A percentile compares a stretch with the other conserved stretches of the same genome.
Conservation (phyloP, 1,140 invertebrate species). For the Myzus persicae region DNA sequence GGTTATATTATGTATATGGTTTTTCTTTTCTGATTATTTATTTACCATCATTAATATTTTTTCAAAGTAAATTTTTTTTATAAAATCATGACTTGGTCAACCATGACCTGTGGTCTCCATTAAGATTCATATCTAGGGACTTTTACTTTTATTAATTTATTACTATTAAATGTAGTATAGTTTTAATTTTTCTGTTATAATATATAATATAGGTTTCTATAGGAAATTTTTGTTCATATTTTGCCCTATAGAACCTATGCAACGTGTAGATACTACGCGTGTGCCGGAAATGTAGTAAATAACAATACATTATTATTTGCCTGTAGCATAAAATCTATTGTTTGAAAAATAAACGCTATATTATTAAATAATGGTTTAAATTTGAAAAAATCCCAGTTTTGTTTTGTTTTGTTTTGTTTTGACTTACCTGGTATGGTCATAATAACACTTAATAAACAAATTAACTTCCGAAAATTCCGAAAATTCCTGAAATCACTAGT, state of each 20-base stretch:
- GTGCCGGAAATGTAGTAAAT: constrained; percentile 28
- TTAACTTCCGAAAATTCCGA: neutral
- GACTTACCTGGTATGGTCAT: neutral
- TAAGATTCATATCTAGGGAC: neutral
- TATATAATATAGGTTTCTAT: constrained; percentile 29
- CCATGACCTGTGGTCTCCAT: constrained; percentile 29
- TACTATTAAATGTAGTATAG: neutral
- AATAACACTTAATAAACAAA: neutral
- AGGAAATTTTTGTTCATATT: constrained; percentile 40
- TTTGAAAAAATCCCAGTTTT: neutral
- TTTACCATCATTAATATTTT: constrained; percentile 25
- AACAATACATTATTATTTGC: constrained; percentile 29
- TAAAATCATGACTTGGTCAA: constrained; percentile 31
- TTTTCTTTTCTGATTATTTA: constrained; percentile 21
- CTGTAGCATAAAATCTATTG: neutral
- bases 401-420: neutral
- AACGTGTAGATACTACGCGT: neutral
- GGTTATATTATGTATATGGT: constrained; percentile 6
- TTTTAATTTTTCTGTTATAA: neutral
- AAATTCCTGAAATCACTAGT: neutral
- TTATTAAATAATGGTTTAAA: neutral
- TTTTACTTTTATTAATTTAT: constrained; percentile 35
- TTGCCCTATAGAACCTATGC: constrained; percentile 52
- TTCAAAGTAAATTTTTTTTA: constrained; percentile 30
- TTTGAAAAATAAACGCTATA: neutral